phyloP scores from a whole-genome alignment of 2,888 invertebrate genomes.

The Abrostola triplasia region DNA sequence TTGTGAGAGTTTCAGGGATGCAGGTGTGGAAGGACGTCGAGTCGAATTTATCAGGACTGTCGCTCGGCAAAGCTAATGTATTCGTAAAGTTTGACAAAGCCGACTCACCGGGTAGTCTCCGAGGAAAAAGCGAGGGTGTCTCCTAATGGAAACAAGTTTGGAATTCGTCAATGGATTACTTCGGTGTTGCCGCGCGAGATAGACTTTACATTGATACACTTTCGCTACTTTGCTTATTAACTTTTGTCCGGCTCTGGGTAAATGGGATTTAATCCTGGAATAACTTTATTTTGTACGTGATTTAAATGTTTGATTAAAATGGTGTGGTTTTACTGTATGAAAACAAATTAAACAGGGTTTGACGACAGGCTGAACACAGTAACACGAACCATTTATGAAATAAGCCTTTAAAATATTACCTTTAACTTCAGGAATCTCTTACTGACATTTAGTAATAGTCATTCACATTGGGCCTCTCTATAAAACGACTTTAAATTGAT shows the following conservation, averaged over 20 bases:
- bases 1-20: slow-evolving; percentile 13
- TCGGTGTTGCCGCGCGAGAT: slow-evolving; percentile 45
- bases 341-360: slow-evolving; percentile 2
- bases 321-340: background rate
- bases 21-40: slow-evolving; percentile 60
- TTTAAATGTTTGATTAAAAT: slow-evolving; percentile 4
- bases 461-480: no score
- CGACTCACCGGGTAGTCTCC: slow-evolving; percentile 72
- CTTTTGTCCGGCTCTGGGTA: slow-evolving; percentile 28
- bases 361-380: background rate
- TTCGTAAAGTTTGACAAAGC: slow-evolving; percentile 82
- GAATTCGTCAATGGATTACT: slow-evolving; percentile 75
- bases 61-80: slow-evolving; percentile 80
- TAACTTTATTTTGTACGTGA: slow-evolving; percentile 1
- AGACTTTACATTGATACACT: slow-evolving; percentile 46
- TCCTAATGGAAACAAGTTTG: slow-evolving; percentile 79
- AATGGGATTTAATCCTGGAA: slow-evolving; percentile 28
- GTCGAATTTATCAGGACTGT: slow-evolving; percentile 81
- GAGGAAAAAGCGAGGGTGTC: slow-evolving; percentile 73
- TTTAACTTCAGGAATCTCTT: no score
- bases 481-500: no score
- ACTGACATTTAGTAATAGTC: no score
- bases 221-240: slow-evolving; percentile 40
- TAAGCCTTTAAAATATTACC: no score
- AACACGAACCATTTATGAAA: background rate